phyloP scores from a whole-genome alignment of 2,888 invertebrate species.

The Portevinia maculata region DNA sequence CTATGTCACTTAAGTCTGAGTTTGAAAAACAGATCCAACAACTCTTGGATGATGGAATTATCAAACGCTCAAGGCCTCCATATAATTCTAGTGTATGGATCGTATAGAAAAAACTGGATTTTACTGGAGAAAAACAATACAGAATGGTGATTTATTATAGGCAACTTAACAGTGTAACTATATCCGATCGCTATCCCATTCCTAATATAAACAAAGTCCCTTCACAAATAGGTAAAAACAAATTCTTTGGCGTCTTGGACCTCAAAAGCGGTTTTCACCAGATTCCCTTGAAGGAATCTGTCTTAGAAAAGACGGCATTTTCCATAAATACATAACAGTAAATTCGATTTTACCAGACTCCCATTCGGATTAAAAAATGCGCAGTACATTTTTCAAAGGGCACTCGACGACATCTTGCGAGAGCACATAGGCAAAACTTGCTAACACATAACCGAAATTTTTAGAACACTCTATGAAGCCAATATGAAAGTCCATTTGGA shows the following conservation, averaged over 20 bases:
- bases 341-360: constrained; percentile 1
- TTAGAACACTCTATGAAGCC: no score
- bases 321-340: constrained; percentile 4
- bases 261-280: no score
- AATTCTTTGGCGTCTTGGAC: neutral
- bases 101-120: constrained; percentile 10
- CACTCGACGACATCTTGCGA: no score
- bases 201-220: constrained; percentile 28
- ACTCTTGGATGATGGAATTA: constrained; percentile 32
- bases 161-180: constrained; percentile 18
- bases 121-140: constrained; percentile 14
- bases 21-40: constrained; percentile 33
- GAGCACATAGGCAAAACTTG: constrained; percentile 3
- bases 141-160: constrained; percentile 11
- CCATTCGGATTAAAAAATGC: constrained; percentile 5
- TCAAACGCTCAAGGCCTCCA: constrained; percentile 30
- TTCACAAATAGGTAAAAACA: no score
- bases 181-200: constrained; percentile 25
- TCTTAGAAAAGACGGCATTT: neutral
- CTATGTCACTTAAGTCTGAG: constrained; percentile 27
- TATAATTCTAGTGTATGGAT: constrained; percentile 3
- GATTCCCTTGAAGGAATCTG: constrained; percentile 2
- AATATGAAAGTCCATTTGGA: no score
- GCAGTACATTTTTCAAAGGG: neutral
- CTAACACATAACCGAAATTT: no score